Evolutionary conservation across 1,140 invertebrate genomes (phyloP).

Genomic region (Teleopsis dalmanni): DNA sequence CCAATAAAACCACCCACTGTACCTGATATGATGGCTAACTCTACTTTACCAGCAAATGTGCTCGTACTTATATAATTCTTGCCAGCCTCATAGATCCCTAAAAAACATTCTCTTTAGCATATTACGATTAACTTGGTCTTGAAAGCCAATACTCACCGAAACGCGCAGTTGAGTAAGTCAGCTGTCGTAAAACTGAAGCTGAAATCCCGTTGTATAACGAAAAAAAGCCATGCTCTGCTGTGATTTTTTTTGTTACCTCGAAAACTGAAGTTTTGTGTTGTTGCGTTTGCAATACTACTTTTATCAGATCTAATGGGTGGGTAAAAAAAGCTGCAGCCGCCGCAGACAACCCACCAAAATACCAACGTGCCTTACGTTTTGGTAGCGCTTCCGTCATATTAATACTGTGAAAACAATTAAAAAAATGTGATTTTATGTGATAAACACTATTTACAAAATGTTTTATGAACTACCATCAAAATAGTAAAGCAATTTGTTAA

Average conservation of each 20-base stretch:
- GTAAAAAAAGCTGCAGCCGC: constrained; percentile 94
- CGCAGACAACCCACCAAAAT: constrained; percentile 92
- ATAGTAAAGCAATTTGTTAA: too few relatives aligned
- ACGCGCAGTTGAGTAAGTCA: constrained; percentile 94
- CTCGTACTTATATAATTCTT: constrained; percentile 52
- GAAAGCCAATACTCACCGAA: too few relatives aligned
- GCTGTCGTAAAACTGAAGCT: constrained; percentile 86
- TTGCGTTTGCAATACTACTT: constrained; percentile 97
- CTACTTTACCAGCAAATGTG: constrained; percentile 62
- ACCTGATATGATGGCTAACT: constrained; percentile 78
- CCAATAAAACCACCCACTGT: constrained; percentile 55
- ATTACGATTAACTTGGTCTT: too few relatives aligned
- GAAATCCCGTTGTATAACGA: constrained; percentile 96
- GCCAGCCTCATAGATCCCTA: constrained; percentile 89
- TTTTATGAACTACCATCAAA: too few relatives aligned
- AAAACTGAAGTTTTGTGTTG: constrained; percentile 75
- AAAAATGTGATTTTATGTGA: too few relatives aligned
- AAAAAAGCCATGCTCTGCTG: constrained; percentile 67
- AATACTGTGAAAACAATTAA: too few relatives aligned
- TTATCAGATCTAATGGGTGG: constrained; percentile 94
- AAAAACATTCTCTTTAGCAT: too few relatives aligned
- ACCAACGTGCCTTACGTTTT: constrained; percentile 65
- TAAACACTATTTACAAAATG: too few relatives aligned
- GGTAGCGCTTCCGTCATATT: too few relatives aligned
- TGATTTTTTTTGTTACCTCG: constrained; percentile 63